Conservation (phyloP, 2,113 vertebrate genomes). For the Rostratula benghalensis region DNA sequence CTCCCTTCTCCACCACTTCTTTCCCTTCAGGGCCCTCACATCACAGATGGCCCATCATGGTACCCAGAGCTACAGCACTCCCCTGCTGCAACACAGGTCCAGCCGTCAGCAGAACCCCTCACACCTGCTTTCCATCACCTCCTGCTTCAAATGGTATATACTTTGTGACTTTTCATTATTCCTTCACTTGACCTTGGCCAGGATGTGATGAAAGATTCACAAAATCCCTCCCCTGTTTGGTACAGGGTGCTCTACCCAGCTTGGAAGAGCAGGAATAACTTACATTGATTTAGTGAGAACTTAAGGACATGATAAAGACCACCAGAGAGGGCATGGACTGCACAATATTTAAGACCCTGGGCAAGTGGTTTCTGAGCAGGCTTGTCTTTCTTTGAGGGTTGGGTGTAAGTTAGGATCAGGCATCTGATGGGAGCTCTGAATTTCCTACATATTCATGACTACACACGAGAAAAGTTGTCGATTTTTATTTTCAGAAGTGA, state of each 20-base stretch:
- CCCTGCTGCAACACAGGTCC: neutral
- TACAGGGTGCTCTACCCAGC: neutral
- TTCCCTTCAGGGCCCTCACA: neutral
- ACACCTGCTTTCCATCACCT: neutral
- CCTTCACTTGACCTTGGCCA: neutral
- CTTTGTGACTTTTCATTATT: neutral
- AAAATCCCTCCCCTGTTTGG: neutral
- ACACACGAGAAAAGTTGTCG: neutral
- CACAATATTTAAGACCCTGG: no score
- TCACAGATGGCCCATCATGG: fast-evolving
- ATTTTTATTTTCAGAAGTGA: neutral
- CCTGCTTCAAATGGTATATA: neutral
- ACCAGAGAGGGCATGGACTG: fast-evolving
- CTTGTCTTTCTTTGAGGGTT: neutral
- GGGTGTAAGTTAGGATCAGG: neutral
- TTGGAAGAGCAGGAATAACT: neutral
- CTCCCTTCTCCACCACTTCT: neutral
- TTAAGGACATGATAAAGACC: neutral
- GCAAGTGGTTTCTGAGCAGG: neutral
- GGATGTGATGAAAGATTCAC: neutral
- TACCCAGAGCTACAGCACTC: neutral
- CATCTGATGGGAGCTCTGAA: neutral
- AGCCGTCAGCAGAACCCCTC: neutral
- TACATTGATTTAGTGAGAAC: neutral
- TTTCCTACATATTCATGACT: constrained; percentile 16